These are phyloP conservation scores for Mola mola DNA, from an alignment of 2,113 vertebrate species.

Conservation along the genomic window DNA sequence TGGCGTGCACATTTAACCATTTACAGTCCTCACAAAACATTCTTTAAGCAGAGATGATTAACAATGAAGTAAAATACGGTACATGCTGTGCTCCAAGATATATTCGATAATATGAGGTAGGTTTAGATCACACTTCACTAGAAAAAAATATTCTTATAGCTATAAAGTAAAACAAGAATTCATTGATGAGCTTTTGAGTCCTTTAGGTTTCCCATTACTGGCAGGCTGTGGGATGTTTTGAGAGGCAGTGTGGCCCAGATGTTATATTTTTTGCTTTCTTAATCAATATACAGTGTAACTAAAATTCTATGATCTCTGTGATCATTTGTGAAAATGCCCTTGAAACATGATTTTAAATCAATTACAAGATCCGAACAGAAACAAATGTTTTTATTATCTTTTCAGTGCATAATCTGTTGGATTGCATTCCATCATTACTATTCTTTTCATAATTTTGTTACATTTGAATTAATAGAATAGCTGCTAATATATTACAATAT, in stretches of 20 bases:
- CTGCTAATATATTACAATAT: constrained; percentile 9
- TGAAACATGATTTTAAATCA: constrained; percentile 3
- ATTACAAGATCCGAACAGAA: constrained; percentile 5
- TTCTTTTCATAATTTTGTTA: constrained; percentile 16
- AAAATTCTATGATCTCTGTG: not conserved
- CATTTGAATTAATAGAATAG: constrained; percentile 2
- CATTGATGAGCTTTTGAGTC: not conserved
- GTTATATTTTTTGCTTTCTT: not conserved
- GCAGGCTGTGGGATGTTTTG: not conserved
- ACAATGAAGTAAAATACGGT: not conserved
- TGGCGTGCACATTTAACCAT: not conserved
- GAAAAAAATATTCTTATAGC: not conserved
- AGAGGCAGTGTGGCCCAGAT: not conserved
- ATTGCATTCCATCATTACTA: not conserved
- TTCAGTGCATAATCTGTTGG: not conserved
- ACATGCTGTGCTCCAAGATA: too few relatives aligned
- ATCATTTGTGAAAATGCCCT: not conserved
- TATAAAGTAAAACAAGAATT: not conserved
- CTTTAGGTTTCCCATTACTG: not conserved
- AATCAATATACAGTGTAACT: constrained; percentile 2
- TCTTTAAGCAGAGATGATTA: not conserved
- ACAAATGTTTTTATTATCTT: not conserved
- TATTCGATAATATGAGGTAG: too few relatives aligned
- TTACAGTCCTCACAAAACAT: not conserved
- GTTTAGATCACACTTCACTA: too few relatives aligned